Evolutionary conservation across 2,797 vertebrate genomes (phyloP).

Genomic region (Microctenopoma stevenorrisi): DNA sequence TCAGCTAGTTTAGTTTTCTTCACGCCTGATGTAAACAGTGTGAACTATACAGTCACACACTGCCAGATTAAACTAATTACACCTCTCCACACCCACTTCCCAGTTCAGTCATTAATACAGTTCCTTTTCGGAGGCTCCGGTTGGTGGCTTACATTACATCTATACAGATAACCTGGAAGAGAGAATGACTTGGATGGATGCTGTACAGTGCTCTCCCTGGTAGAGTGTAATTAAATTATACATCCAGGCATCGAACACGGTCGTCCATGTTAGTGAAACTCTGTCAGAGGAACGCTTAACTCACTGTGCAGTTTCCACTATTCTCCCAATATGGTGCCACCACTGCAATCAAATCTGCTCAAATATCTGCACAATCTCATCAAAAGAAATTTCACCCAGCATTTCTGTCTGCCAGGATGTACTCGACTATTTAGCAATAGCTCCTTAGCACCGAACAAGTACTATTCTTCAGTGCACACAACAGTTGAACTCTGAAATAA

Average conservation of each 20-base stretch:
- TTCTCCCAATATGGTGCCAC: slow-evolving; percentile 39
- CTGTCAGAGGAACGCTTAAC: slow-evolving; percentile 48
- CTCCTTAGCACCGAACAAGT: slow-evolving; percentile 56
- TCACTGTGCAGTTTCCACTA: slow-evolving; percentile 17
- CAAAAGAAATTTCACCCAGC: slow-evolving; percentile 35
- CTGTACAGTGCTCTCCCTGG: slow-evolving; percentile 61
- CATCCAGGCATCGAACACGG: slow-evolving; percentile 74
- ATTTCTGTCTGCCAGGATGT: slow-evolving; percentile 32
- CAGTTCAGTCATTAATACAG: slow-evolving; percentile 40
- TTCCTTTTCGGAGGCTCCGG: slow-evolving; percentile 14
- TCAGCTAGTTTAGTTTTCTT: slow-evolving; percentile 27
- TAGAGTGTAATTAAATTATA: slow-evolving; percentile 84
- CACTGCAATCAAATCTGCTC: slow-evolving; percentile 55
- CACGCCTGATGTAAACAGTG: slow-evolving; percentile 24
- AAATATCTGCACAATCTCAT: slow-evolving; percentile 66
- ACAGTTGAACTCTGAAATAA: slow-evolving; percentile 82
- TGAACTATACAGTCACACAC: slow-evolving; percentile 26
- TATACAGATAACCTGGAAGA: not conserved
- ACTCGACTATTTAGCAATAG: slow-evolving; percentile 46
- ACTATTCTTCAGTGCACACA: slow-evolving; percentile 56
- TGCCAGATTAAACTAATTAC: slow-evolving; percentile 37
- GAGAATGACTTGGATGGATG: not conserved
- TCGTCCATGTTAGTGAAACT: slow-evolving; percentile 74
- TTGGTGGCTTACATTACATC: not conserved
- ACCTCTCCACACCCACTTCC: slow-evolving; percentile 33